phyloP scores from a whole-genome alignment of 1,140 invertebrate genomes.

The Bemisia tabaci region DNA sequence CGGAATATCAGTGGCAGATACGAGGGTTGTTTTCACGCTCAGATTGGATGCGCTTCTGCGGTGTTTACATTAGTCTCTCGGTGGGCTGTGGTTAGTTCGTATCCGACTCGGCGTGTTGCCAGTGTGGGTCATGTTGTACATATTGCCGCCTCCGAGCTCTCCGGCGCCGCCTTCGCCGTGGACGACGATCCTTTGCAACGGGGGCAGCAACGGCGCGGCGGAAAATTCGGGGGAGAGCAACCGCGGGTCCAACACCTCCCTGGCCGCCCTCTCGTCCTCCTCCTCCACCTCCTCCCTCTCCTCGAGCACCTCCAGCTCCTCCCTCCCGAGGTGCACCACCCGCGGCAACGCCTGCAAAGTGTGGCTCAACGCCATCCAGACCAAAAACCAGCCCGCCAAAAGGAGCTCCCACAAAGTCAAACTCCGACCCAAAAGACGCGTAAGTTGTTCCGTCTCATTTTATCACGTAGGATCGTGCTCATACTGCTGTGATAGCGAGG shows the following conservation, averaged over 20 bases:
- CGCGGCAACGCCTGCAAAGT: background rate
- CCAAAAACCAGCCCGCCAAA: background rate
- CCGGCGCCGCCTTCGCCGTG: slow-evolving; percentile 37
- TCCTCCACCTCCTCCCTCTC: background rate
- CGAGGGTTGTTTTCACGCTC: no score
- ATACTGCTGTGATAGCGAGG: no score
- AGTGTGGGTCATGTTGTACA: slow-evolving; percentile 30
- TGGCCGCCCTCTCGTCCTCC: background rate
- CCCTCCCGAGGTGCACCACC: background rate
- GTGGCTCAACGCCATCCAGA: background rate
- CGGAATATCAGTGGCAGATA: no score
- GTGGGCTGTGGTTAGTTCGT: no score
- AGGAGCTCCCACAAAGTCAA: background rate
- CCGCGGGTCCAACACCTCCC: background rate
- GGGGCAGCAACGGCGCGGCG: background rate
- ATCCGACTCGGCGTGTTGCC: background rate
- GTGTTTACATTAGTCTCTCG: no score
- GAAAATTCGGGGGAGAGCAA: background rate
- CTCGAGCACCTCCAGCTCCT: background rate
- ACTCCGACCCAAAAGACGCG: background rate
- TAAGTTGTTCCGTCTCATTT: no score
- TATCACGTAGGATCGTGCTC: no score
- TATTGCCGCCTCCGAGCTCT: slow-evolving; percentile 33
- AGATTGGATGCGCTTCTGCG: no score
- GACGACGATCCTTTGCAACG: slow-evolving; percentile 29